Base-by-base conservation (phyloP, 2,113 vertebrate species). In the Pleuronectes platessa region DNA sequence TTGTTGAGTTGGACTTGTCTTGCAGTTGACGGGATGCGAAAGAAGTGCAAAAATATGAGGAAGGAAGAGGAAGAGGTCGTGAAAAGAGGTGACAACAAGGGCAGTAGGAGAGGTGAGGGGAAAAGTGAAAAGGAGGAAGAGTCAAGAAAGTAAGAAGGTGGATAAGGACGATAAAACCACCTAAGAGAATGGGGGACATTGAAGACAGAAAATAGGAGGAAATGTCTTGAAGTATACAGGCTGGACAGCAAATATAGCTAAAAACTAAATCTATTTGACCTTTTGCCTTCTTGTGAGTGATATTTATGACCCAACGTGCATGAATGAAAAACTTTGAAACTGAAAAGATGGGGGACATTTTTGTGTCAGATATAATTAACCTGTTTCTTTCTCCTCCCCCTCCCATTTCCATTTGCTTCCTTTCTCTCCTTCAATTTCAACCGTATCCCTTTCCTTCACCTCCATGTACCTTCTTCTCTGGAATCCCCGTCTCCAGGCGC, bases 401-500 rank as follows among this genome's bases (percentile, higher is more conserved):
- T 31, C 31, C 31, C 1, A 31, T 31, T 31, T 31, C 31, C 31
- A 31, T 21, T 27, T 56, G 13, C 55, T 59, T 62, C 13, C 65
- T 26, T 75, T 23, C 31, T 63, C 24, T 49, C 7, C 31, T 53
- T 54, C n/a, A 60, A 45, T 78, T 56, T 67, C 63, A 61, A 35
- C 49, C 47, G 20, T 21, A 20, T 31, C 26, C 7, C 17, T 31
- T 42, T 56, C 31, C 21, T 14, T n/a, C 17, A 55, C 26, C 14
- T 24, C 26, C 13, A 23, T n/a, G 18, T 42, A 1, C 40, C 45
- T 4, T 3, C 51, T 27, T 21, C 49, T 42, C 40, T 42, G 40
- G 40, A 7, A 27, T 23, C 24, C 4, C n/a, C 40, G 7, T 63
- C 42, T 53, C 40, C 88, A 96, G 94, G 94, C 83, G 42, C 87